Evolutionary conservation across 2,888 invertebrate genomes (phyloP).

Genomic region (Pediacus dermestoides): DNA sequence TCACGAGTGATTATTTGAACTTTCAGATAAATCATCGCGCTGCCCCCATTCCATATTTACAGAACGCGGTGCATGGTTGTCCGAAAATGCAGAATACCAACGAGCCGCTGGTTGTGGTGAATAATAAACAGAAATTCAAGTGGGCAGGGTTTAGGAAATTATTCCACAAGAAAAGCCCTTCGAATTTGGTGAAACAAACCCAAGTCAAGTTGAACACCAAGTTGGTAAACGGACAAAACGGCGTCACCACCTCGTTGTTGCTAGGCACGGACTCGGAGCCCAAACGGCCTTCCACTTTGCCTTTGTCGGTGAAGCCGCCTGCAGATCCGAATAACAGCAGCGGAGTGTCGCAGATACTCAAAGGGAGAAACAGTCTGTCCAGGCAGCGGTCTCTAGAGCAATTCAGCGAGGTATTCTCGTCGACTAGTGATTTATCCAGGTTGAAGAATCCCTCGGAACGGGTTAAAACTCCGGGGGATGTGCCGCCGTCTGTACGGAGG

Average conservation of each 20-base stretch:
- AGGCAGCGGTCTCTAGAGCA: conserved; percentile 72
- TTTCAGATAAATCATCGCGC: conserved; percentile 51
- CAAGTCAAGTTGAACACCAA: conserved; percentile 55
- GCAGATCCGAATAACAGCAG: conserved; percentile 33
- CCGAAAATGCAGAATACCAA: conserved; percentile 49
- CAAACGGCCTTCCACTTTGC: conserved; percentile 49
- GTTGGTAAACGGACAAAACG: conserved; percentile 53
- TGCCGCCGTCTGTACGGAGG: conserved; percentile 72
- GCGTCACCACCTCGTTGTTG: conserved; percentile 51
- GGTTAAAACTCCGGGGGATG: conserved; percentile 78
- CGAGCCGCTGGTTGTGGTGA: conserved; percentile 9
- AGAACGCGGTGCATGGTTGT: conserved; percentile 63
- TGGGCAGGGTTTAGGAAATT: conserved; percentile 55
- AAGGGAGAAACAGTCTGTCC: conserved; percentile 45
- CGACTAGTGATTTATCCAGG: conserved; percentile 62
- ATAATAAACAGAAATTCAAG: conserved; percentile 42
- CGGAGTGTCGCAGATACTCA: conserved; percentile 47
- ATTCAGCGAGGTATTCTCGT: conserved; percentile 71
- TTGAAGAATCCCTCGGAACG: conserved; percentile 72
- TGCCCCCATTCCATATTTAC: conserved; percentile 67
- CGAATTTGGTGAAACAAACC: conserved; percentile 33
- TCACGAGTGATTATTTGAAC: conserved; percentile 53
- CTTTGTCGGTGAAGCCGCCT: conserved; percentile 40
- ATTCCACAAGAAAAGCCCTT: conserved; percentile 40
- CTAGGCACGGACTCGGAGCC: conserved; percentile 28